These are phyloP conservation scores for Prionailurus viverrinus DNA, from an alignment of 2,113 vertebrate species.

Conservation along the genomic window DNA sequence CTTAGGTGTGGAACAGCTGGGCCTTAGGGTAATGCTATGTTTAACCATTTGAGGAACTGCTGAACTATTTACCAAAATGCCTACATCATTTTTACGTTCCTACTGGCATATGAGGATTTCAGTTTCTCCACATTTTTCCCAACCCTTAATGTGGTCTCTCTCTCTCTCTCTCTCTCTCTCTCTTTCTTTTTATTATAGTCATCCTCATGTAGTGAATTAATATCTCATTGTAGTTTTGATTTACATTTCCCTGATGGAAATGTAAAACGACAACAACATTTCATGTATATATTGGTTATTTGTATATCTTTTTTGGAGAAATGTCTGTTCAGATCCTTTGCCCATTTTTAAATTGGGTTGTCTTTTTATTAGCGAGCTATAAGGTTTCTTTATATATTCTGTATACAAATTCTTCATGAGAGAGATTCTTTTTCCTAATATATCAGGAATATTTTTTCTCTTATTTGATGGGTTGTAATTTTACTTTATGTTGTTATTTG, in stretches of 20 bases:
- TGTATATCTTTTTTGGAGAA: not conserved
- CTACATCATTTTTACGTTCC: not conserved
- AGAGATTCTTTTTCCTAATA: no score
- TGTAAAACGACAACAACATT: not conserved
- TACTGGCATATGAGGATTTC: not conserved
- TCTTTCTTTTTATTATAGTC: not conserved
- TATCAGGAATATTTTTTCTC: not conserved
- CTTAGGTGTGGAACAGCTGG: not conserved
- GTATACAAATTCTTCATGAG: not conserved
- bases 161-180: not conserved
- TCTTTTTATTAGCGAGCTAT: not conserved
- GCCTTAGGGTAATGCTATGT: not conserved
- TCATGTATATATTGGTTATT: not conserved
- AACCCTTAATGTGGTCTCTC: not conserved
- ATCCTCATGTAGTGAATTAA: not conserved
- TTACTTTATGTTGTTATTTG: not conserved
- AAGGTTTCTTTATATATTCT: not conserved
- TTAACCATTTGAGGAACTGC: not conserved
- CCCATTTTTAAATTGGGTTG: not conserved
- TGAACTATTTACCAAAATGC: not conserved
- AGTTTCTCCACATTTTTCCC: not conserved
- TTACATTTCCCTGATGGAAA: not conserved
- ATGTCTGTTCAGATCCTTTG: not conserved
- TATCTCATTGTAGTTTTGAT: not conserved
- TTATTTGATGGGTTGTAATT: not conserved